Evolutionary conservation across 2,888 invertebrate genomes (phyloP).

Genomic region (Microdon myrmicae): DNA sequence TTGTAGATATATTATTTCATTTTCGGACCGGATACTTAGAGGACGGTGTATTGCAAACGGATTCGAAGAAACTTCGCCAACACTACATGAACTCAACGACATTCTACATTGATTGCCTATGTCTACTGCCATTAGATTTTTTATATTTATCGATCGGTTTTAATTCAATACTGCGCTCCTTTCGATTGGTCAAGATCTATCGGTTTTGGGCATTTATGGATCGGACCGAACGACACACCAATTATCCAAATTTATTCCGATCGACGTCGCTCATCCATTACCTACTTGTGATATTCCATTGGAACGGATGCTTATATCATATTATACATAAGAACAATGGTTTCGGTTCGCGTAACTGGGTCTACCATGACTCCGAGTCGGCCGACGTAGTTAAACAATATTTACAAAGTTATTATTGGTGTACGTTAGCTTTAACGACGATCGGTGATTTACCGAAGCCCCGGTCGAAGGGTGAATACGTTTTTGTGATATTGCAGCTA

Average conservation of each 20-base stretch:
- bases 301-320: slow-evolving; percentile 99
- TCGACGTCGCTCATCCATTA: slow-evolving; percentile 94
- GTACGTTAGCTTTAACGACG: slow-evolving; percentile 93
- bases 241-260: slow-evolving; percentile 96
- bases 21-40: slow-evolving; percentile 97
- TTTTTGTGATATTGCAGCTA: slow-evolving; percentile 94
- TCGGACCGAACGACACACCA: slow-evolving; percentile 96
- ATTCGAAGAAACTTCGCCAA: slow-evolving; percentile 89
- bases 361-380: slow-evolving; percentile 85
- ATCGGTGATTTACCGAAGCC: slow-evolving; percentile 93
- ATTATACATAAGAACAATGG: slow-evolving; percentile 95
- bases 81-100: slow-evolving; percentile 98
- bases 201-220: slow-evolving; percentile 99
- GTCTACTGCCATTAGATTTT: slow-evolving; percentile 96
- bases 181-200: slow-evolving; percentile 96
- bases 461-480: slow-evolving; percentile 91
- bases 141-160: slow-evolving; percentile 97
- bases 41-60: slow-evolving; percentile 97
- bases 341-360: slow-evolving; percentile 93
- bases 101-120: slow-evolving; percentile 98
- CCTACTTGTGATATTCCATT: slow-evolving; percentile 97
- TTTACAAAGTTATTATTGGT: slow-evolving; percentile 98
- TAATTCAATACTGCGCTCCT: slow-evolving; percentile 94
- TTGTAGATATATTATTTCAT: slow-evolving; percentile 96
- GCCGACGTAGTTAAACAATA: slow-evolving; percentile 94